Base-by-base conservation (phyloP, 2,113 vertebrate genomes). In the Todiramphus saurophagus region DNA sequence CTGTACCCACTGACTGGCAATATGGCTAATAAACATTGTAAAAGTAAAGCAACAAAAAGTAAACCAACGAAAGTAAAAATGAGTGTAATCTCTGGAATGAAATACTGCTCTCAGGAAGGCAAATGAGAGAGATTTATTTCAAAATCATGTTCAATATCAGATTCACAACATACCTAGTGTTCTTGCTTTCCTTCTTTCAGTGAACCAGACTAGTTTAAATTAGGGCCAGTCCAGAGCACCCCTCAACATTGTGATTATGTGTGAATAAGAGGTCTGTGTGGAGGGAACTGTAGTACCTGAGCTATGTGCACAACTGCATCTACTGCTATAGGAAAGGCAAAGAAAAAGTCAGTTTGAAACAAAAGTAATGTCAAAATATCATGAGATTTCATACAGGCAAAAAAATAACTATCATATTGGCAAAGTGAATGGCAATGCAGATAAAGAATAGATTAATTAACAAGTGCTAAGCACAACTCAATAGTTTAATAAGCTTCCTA, bases 381-480 rank as follows among this genome's bases (percentile, higher is more conserved):
- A 60, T 48, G 13, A 84, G 48, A 92, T 84, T 90, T 72, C 51
- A 56, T n/a, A 53, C 9, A 39, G 23, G 11, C 11, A 63, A 86
- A 93, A 50, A 84, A 37, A 16, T 39, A 68, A 14, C 27, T 83
- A 86, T 8, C 25, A 24, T 44, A 50, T 6, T 39, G 33, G 30
- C 17, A 48, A 89, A 81, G 23, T 50, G 62, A 86, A 75, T 64
- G 30, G 46, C 31, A 86, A 86, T 37, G 21, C 9, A 68, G 21
- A 77, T 48, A 91, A 94, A 88, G 73, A 94, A 86, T 31, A 63
- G 35, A 87, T 78, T 74, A 84, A 95, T 72, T 84, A 91, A 90
- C 59, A 73, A 39, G 30, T 89, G 51, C 20, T 56, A 90, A 87
- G 35, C 70, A 72, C 28, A 55, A 72, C 21, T 64, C 53, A 82